Conservation (phyloP, 2,113 vertebrate genomes). For the Cheilinus undulatus region DNA sequence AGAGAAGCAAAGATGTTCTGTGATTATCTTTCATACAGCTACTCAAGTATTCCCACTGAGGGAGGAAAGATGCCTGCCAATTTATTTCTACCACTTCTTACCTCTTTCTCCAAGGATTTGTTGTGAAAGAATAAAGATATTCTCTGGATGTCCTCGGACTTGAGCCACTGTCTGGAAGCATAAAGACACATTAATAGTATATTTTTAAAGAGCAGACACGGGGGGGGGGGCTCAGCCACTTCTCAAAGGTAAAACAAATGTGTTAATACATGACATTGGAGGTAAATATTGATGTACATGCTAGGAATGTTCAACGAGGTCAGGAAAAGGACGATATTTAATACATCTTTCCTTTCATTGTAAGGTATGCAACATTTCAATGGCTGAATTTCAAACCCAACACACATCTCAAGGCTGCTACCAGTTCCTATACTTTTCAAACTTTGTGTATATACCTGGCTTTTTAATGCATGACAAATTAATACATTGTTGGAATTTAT, state of each 20-base stretch:
- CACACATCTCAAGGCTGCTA: too few species aligned
- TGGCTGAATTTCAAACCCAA: too few species aligned
- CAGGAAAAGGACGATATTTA: not conserved
- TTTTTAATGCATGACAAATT: too few species aligned
- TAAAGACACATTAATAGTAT: not conserved
- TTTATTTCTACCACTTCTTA: constrained; percentile 70
- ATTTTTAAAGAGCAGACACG: not conserved
- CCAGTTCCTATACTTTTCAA: too few species aligned
- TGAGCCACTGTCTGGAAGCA: constrained; percentile 93
- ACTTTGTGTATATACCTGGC: too few species aligned
- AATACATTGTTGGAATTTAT: not conserved
- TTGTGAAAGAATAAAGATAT: constrained; percentile 98
- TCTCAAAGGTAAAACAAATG: not conserved
- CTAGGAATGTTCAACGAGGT: not conserved
- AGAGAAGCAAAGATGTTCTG: not conserved
- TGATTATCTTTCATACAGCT: not conserved
- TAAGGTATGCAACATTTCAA: too few species aligned
- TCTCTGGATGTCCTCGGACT: constrained; percentile 98
- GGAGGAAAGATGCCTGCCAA: constrained; percentile 43
- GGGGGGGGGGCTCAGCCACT: not conserved
- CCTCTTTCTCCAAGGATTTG: constrained; percentile 95
- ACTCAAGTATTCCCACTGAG: not conserved
- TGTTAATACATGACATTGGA: not conserved
- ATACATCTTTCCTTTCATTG: too few species aligned
- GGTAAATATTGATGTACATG: not conserved